These are phyloP conservation scores for Leucozona laternaria DNA, from an alignment of 2,888 invertebrate species.

Conservation along the genomic window DNA sequence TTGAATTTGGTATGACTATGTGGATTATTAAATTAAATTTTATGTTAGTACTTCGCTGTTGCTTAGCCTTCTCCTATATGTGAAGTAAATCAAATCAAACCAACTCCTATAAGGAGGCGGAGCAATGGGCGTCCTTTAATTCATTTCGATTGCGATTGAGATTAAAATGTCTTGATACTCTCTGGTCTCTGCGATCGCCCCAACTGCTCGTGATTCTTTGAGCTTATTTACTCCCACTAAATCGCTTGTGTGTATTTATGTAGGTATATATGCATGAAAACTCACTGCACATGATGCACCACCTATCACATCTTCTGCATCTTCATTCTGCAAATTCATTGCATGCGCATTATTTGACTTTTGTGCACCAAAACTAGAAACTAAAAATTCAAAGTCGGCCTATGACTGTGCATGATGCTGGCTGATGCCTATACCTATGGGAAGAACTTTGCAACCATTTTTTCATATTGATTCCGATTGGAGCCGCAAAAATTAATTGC, in stretches of 20 bases:
- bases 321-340: conserved; percentile 56
- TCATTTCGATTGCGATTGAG: conserved; percentile 69
- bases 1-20: background rate
- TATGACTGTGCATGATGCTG: background rate
- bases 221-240: conserved; percentile 48
- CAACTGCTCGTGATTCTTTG: conserved; percentile 49
- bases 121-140: conserved; percentile 66
- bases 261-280: background rate
- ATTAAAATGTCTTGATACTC: conserved; percentile 58
- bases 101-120: conserved; percentile 64
- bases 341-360: conserved; percentile 73
- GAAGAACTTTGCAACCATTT: conserved; percentile 58
- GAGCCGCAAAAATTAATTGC: conserved; percentile 82
- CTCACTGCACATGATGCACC: conserved; percentile 1
- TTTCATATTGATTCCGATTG: conserved; percentile 61
- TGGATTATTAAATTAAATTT: conserved; percentile 15
- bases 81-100: conserved; percentile 66
- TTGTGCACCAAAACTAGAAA: conserved; percentile 34
- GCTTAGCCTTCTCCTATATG: conserved; percentile 8
- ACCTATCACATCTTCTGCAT: conserved; percentile 57
- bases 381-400: conserved; percentile 18
- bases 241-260: background rate
- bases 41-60: background rate
- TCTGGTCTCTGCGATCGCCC: conserved; percentile 44
- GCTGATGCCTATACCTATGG: no score